These are phyloP conservation scores for Nudaria mundana DNA, from an alignment of 2,888 invertebrate species.

Conservation along the genomic window DNA sequence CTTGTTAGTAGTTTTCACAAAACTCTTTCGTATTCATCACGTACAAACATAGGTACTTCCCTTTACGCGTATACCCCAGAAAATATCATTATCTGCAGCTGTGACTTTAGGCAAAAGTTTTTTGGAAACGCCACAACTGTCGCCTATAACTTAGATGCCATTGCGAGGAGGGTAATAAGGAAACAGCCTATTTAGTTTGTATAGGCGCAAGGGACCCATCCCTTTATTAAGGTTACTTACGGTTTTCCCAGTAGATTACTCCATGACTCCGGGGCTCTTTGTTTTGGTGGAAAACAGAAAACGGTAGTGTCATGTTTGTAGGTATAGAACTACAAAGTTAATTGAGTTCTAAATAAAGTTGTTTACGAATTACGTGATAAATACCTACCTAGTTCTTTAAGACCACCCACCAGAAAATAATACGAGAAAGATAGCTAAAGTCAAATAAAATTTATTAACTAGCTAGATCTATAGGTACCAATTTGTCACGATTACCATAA, in stretches of 20 bases:
- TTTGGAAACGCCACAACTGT: constrained; percentile 19
- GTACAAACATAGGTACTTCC: neutral
- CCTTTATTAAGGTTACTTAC: constrained; percentile 34
- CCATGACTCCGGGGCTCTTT: constrained; percentile 17
- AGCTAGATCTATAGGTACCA: too few relatives aligned
- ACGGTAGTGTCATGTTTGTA: too few relatives aligned
- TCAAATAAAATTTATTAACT: too few relatives aligned
- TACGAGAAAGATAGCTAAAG: too few relatives aligned
- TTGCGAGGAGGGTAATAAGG: constrained; percentile 11
- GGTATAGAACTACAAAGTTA: too few relatives aligned
- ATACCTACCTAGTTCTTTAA: too few relatives aligned
- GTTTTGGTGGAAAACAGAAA: constrained; percentile 5
- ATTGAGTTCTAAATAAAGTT: too few relatives aligned
- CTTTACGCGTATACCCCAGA: constrained; percentile 7
- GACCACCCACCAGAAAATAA: too few relatives aligned
- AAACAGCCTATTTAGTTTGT: constrained; percentile 27
- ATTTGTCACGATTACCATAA: too few relatives aligned
- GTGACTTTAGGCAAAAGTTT: constrained; percentile 15
- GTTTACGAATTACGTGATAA: too few relatives aligned
- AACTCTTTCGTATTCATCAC: neutral
- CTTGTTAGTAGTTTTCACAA: neutral
- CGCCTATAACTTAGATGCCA: constrained; percentile 20
- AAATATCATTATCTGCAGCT: constrained; percentile 24
- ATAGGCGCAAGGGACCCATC: constrained; percentile 26
- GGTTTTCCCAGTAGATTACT: constrained; percentile 15